Conservation (phyloP, 2,113 vertebrate genomes). For the Rhinopomastus cyanomelas region DNA sequence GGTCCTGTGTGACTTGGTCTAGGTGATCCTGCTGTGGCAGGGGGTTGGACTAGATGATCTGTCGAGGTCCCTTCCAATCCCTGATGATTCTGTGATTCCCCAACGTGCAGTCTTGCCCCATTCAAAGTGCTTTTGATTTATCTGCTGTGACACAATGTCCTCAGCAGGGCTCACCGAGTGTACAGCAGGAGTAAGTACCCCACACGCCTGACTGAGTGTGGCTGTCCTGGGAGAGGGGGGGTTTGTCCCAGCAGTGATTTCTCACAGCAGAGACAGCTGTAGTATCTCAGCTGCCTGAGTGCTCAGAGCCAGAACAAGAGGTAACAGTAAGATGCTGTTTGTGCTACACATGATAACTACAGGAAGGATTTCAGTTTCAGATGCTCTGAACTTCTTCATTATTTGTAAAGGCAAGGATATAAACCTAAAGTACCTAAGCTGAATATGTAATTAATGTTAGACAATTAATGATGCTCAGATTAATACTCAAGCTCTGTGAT, state of each 20-base stretch:
- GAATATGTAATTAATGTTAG: background rate
- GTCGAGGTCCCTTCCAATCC: too few relatives aligned
- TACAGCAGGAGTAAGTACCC: background rate
- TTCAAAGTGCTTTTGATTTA: background rate
- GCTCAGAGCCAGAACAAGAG: background rate
- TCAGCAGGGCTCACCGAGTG: background rate
- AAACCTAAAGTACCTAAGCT: background rate
- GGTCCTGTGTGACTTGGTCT: too few relatives aligned
- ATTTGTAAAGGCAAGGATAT: background rate
- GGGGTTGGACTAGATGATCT: too few relatives aligned
- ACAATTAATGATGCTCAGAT: background rate
- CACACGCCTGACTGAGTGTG: rapidly evolving
- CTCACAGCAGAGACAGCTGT: background rate
- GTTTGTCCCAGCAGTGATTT: background rate
- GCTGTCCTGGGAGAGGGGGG: background rate
- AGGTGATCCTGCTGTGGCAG: too few relatives aligned
- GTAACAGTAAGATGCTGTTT: background rate
- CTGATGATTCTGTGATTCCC: too few relatives aligned
- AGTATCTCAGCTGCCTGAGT: background rate
- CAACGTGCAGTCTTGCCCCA: too few relatives aligned
- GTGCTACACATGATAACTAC: background rate
- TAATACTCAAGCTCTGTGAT: background rate
- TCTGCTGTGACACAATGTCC: background rate
- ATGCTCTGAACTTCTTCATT: background rate
- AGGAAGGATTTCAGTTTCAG: background rate